Percentiles rank a stretch among this genome's conserved stretches.
Conservation (phyloP, 2,113 vertebrate species). For the Corythoichthys intestinalis region DNA sequence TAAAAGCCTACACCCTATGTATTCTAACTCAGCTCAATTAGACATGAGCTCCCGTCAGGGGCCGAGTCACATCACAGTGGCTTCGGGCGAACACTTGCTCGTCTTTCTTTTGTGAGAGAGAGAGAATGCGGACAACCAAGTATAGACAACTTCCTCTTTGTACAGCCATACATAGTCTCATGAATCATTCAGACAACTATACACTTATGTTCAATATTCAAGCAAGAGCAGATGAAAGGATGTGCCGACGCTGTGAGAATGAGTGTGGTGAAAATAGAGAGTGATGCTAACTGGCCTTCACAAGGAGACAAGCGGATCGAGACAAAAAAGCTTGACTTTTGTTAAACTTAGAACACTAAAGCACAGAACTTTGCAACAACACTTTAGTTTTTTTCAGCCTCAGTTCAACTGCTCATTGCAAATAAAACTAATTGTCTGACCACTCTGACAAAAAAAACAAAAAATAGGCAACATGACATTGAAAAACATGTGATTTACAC, state of each 20-base stretch:
- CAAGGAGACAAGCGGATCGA: background rate
- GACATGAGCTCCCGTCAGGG: conserved; percentile 57
- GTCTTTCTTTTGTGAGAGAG: conserved; percentile 42
- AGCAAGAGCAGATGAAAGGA: conserved; percentile 33
- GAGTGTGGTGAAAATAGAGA: conserved; percentile 10
- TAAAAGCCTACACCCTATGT: conserved; percentile 66
- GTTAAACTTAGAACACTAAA: too few relatives aligned
- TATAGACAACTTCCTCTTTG: conserved; percentile 26
- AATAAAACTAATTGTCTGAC: too few relatives aligned
- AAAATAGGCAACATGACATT: too few relatives aligned
- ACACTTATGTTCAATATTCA: conserved; percentile 36
- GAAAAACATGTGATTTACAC: too few relatives aligned
- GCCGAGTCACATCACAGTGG: conserved; percentile 32
- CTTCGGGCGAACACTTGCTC: conserved; percentile 57
- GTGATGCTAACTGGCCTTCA: background rate
- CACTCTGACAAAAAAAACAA: too few relatives aligned
- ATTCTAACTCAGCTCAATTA: conserved; percentile 63
- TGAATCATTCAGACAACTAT: conserved; percentile 55
- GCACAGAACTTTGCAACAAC: too few relatives aligned
- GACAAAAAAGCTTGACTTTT: background rate
- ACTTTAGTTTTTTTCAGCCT: too few relatives aligned
- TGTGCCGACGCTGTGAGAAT: conserved; percentile 30
- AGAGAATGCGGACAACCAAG: background rate
- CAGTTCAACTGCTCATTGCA: too few relatives aligned
- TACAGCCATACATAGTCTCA: conserved; percentile 39